Evolutionary conservation across 2,797 vertebrate species (phyloP).

Genomic region (Lutra lutra): DNA sequence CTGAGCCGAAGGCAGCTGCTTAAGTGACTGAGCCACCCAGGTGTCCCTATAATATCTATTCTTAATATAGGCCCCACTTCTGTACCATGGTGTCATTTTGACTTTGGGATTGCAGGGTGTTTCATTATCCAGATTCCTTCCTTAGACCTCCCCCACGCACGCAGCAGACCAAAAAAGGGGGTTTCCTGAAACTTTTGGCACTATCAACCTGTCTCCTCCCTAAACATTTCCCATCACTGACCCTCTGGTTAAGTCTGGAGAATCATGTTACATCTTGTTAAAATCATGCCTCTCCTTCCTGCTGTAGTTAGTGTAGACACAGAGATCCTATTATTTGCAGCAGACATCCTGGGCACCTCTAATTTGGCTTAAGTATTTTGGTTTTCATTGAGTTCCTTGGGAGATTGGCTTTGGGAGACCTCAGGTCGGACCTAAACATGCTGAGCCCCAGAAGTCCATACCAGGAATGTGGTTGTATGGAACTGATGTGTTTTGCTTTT

Average conservation of each 20-base stretch:
- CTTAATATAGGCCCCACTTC: neutral
- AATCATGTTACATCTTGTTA: neutral
- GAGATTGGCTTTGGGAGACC: conserved; percentile 9
- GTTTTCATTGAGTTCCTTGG: conserved; percentile 19
- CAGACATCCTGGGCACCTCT: neutral
- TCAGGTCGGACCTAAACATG: neutral
- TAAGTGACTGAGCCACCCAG: too few species aligned
- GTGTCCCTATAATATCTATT: neutral
- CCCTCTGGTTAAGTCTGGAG: neutral
- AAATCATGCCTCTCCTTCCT: neutral
- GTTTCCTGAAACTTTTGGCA: neutral
- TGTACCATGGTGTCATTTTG: neutral
- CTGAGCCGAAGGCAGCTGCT: too few species aligned
- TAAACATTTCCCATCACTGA: neutral
- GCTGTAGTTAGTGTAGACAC: neutral
- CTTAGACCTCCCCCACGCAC: too few species aligned
- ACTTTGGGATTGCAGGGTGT: neutral
- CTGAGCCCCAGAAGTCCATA: neutral
- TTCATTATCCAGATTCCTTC: neutral
- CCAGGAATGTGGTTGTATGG: neutral
- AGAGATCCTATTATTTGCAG: neutral
- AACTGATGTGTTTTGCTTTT: neutral
- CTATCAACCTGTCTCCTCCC: neutral
- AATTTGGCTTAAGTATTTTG: neutral
- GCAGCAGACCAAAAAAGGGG: neutral